phyloP scores from a whole-genome alignment of 30 jellyfish, hydroid and myxozoan species.

The Morbakka virulenta region DNA sequence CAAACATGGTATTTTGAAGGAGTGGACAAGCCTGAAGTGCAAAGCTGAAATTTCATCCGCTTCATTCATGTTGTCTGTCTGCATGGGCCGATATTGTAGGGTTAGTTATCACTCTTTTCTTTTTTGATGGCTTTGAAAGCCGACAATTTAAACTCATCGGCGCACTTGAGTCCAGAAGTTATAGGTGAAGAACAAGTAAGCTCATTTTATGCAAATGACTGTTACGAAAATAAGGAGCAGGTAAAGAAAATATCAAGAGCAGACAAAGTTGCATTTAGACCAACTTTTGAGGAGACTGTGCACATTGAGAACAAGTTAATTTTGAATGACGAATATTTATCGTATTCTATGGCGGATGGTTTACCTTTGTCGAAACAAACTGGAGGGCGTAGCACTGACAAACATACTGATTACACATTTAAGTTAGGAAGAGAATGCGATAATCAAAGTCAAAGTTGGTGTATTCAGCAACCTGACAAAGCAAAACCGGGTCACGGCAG shows the following conservation, averaged over 20 bases:
- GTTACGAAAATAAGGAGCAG: background rate
- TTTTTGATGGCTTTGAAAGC: background rate
- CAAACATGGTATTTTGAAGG: too few species aligned
- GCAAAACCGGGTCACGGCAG: background rate
- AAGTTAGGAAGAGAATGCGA: background rate
- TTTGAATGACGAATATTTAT: background rate
- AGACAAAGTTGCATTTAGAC: background rate
- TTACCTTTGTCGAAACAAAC: background rate
- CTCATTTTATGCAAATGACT: background rate
- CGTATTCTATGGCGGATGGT: background rate
- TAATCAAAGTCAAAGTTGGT: background rate
- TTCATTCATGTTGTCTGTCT: background rate
- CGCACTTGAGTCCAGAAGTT: background rate
- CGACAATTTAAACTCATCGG: background rate
- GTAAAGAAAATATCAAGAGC: background rate
- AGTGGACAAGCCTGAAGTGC: too few species aligned
- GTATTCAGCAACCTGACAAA: background rate
- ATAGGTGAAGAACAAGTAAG: background rate
- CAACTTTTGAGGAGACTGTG: background rate
- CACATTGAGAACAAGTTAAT: background rate
- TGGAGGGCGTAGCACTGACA: background rate
- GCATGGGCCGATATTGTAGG: background rate
- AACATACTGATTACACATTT: background rate
- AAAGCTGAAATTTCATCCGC: background rate
- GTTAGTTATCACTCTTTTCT: background rate